Conservation (phyloP, 2,888 invertebrate species). For the Tanypteryx hageni region DNA sequence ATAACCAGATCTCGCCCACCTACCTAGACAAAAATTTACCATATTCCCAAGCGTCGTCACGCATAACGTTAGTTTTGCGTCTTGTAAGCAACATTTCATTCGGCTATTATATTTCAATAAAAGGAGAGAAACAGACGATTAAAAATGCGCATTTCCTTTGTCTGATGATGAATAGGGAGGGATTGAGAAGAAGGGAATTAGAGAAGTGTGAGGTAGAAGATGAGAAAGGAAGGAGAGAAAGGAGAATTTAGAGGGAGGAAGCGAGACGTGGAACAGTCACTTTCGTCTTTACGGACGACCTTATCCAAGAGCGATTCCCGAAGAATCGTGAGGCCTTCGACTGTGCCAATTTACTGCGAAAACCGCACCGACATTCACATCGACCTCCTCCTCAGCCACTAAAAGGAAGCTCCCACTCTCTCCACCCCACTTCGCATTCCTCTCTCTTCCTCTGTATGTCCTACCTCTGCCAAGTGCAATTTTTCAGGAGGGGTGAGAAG, state of each 20-base stretch:
- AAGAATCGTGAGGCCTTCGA: conserved; percentile 40
- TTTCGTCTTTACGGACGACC: not conserved
- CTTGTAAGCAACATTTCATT: no score
- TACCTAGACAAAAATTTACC: no score
- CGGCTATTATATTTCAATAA: no score
- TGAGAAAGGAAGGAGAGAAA: not conserved
- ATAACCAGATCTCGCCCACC: no score
- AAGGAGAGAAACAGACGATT: no score
- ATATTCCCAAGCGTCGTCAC: no score
- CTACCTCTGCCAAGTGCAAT: not conserved
- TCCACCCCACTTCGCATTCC: not conserved
- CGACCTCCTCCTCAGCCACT: not conserved
- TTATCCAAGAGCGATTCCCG: conserved; percentile 3
- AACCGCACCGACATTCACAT: not conserved
- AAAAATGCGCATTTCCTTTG: no score
- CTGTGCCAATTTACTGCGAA: conserved; percentile 33
- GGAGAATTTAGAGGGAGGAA: not conserved
- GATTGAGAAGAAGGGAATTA: no score
- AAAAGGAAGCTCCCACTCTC: not conserved
- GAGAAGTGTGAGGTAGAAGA: not conserved
- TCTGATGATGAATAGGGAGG: no score
- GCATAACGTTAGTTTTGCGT: no score
- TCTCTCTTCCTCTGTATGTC: not conserved
- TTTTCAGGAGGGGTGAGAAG: not conserved
- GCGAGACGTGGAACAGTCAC: not conserved